Evolutionary conservation across 2,888 invertebrate genomes (phyloP).

Genomic region (Mycogona germanica): DNA sequence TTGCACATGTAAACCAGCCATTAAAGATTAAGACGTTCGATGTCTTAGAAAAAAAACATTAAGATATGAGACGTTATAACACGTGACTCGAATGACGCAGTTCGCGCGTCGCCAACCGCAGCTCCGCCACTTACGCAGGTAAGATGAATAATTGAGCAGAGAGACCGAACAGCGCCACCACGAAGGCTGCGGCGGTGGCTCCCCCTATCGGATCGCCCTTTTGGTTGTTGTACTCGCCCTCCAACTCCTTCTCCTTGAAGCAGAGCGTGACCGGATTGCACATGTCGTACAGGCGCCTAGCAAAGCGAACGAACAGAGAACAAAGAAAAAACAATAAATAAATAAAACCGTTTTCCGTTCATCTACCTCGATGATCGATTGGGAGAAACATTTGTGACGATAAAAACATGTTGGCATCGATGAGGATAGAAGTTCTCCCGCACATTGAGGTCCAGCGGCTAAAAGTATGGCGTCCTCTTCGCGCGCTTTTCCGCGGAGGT

Average conservation of each 20-base stretch:
- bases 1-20: too few relatives aligned
- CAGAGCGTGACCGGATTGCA: constrained; percentile 50
- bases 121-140: constrained; percentile 38
- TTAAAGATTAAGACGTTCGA: too few relatives aligned
- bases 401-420: background rate
- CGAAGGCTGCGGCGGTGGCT: constrained; percentile 30
- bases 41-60: too few relatives aligned
- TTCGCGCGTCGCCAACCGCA: too few relatives aligned
- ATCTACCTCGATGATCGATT: too few relatives aligned
- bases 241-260: constrained; percentile 52
- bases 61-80: too few relatives aligned
- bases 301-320: background rate
- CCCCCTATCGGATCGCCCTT: constrained; percentile 30
- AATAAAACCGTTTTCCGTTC: background rate
- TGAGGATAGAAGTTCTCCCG: constrained; percentile 21
- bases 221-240: constrained; percentile 47
- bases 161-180: constrained; percentile 30
- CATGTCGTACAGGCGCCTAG: constrained; percentile 51
- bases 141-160: constrained; percentile 43
- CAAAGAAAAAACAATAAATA: background rate
- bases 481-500: too few relatives aligned
- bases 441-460: too few relatives aligned
- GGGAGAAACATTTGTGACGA: background rate
- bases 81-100: too few relatives aligned
- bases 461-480: too few relatives aligned